Evolutionary conservation across 23 tunicate species (phyloP).

Genomic region (Ciona savignyi): DNA sequence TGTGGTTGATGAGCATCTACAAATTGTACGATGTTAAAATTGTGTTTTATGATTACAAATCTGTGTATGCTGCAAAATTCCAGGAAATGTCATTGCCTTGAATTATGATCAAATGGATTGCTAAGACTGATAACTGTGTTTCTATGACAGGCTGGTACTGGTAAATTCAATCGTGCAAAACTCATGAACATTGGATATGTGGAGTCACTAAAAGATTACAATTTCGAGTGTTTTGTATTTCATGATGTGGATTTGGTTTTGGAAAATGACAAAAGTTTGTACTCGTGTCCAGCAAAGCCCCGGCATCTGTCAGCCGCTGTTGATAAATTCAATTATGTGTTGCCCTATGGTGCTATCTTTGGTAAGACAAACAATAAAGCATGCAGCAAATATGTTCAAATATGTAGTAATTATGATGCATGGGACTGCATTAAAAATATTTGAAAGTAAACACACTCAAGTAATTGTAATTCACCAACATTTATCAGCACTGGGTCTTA

Average conservation of each 20-base stretch:
- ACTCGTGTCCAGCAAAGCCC: constrained; percentile 90
- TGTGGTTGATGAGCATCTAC: too few relatives aligned
- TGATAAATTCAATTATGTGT: constrained; percentile 81
- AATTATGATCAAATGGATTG: not conserved
- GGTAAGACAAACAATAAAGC: constrained; percentile 39
- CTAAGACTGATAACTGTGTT: not conserved
- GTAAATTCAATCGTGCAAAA: constrained; percentile 96
- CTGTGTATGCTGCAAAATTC: not conserved
- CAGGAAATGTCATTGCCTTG: not conserved
- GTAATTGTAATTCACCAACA: too few relatives aligned
- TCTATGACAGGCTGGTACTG: constrained; percentile 41
- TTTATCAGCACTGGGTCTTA: too few relatives aligned
- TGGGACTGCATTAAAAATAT: too few relatives aligned
- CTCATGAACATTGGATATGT: constrained; percentile 88
- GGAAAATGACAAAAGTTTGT: constrained; percentile 87
- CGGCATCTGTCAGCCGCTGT: constrained; percentile 84
- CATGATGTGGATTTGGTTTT: constrained; percentile 95
- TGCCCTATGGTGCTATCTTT: constrained; percentile 73
- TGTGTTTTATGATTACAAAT: not conserved
- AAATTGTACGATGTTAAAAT: not conserved
- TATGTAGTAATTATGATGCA: too few relatives aligned
- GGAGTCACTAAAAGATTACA: constrained; percentile 58
- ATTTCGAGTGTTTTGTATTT: constrained; percentile 81
- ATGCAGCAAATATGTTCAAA: too few relatives aligned
- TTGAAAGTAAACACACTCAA: too few relatives aligned